These are phyloP conservation scores for Lemur catta DNA, from an alignment of 2,797 vertebrate genomes.

Conservation along the genomic window DNA sequence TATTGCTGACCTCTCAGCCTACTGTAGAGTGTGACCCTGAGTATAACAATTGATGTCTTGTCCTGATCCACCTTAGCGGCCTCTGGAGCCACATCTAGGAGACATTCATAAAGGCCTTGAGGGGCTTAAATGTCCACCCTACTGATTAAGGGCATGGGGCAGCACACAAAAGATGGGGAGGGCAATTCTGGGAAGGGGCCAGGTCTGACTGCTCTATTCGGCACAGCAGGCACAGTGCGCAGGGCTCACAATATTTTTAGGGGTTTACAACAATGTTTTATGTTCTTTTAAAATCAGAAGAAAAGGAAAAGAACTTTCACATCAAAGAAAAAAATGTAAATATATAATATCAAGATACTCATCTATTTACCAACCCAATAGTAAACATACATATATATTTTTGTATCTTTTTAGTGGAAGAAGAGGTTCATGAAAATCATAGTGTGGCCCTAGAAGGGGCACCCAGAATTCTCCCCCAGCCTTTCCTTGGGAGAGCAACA, in stretches of 20 bases:
- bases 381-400: not conserved
- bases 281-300: not conserved
- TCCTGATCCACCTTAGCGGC: not conserved
- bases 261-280: not conserved
- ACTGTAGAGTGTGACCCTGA: not conserved
- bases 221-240: not conserved
- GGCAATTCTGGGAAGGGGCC: not conserved
- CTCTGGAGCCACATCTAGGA: not conserved
- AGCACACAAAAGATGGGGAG: not conserved
- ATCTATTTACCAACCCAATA: not conserved
- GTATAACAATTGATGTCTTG: not conserved
- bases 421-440: not conserved
- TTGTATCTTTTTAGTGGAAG: not conserved
- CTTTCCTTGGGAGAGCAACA: not conserved
- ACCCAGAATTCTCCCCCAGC: not conserved
- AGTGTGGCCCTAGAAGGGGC: not conserved
- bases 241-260: not conserved
- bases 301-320: not conserved
- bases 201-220: not conserved
- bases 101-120: not conserved
- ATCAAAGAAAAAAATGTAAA: not conserved
- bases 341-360: not conserved
- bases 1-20: too few relatives aligned
- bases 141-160: not conserved
- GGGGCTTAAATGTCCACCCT: not conserved